Percentiles rank a stretch among this genome's conserved stretches.
phyloP scores from a whole-genome alignment of 2,797 vertebrate species.

The Dermochelys coriacea region DNA sequence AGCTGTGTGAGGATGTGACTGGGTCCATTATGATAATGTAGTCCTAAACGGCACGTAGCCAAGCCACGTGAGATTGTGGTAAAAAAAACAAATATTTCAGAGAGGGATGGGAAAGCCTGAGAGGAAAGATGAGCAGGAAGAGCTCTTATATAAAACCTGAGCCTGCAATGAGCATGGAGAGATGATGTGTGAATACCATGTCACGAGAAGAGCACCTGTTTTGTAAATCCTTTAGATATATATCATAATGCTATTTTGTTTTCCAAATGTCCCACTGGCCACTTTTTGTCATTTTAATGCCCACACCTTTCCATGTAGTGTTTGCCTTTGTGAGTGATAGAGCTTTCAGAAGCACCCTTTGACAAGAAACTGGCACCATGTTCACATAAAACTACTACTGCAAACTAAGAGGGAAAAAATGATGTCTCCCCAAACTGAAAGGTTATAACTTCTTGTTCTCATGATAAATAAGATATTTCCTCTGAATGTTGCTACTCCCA shows the following conservation, averaged over 20 bases:
- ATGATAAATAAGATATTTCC: constrained; percentile 6
- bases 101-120: neutral
- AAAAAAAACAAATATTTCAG: neutral
- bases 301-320: accelerated
- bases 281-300: neutral
- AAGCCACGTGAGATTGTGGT: constrained; percentile 51
- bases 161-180: neutral
- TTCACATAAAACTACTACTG: neutral
- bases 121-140: neutral
- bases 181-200: accelerated
- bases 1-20: neutral
- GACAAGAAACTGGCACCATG: neutral
- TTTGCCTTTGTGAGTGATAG: neutral
- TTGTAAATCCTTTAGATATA: neutral
- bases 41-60: neutral
- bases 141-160: neutral
- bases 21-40: constrained; percentile 21
- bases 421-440: neutral
- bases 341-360: neutral
- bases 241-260: neutral
- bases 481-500: neutral
- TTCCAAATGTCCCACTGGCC: neutral
- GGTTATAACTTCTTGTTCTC: neutral
- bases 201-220: neutral
- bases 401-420: neutral